phyloP scores from a whole-genome alignment of 2,888 invertebrate genomes.

The Lasioglossum malachurum region DNA sequence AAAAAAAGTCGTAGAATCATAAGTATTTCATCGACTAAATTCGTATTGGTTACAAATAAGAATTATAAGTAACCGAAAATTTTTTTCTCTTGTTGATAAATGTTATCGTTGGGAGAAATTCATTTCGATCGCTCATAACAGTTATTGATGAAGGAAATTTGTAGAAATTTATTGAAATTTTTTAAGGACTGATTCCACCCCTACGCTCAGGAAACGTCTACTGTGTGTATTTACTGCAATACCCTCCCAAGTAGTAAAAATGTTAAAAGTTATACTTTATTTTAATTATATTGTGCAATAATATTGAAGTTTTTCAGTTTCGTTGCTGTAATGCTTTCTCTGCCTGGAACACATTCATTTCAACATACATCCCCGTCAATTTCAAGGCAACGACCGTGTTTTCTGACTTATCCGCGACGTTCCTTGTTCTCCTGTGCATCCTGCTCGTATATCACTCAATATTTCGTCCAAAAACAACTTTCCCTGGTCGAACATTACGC shows the following conservation, averaged over 20 bases:
- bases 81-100: no score
- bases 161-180: no score
- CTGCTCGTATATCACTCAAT: conserved; percentile 33
- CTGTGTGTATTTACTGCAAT: background rate
- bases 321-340: background rate
- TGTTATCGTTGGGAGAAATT: no score
- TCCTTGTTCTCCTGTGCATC: background rate
- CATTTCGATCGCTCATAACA: no score
- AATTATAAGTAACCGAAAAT: no score
- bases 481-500: conserved; percentile 62
- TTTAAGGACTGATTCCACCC: no score
- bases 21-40: no score
- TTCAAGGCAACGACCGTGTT: background rate
- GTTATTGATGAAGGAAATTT: no score
- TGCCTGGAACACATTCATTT: background rate
- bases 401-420: background rate
- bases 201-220: no score
- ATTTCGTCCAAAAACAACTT: conserved; percentile 44
- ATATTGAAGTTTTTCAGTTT: background rate
- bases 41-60: no score
- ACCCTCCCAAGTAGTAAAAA: background rate
- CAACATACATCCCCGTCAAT: background rate
- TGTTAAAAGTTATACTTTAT: background rate
- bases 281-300: background rate
- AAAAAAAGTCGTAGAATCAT: no score